Percentiles rank a stretch among this genome's conserved stretches.
Evolutionary conservation across 2,113 vertebrate species (phyloP).

Genomic region (Machaerirhynchus nigripectus): DNA sequence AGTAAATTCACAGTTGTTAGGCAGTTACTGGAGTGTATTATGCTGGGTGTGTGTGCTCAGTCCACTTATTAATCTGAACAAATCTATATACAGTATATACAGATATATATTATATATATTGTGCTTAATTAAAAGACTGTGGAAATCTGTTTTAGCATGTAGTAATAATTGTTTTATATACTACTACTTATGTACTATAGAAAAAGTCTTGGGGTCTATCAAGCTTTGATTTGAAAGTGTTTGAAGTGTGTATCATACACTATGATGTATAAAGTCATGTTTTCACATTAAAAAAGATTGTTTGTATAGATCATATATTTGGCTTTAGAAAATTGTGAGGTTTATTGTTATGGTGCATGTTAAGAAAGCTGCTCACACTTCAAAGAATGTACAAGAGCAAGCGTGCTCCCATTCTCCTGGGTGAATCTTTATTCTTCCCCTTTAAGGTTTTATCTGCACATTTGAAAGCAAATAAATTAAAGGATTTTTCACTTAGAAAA

Average conservation of each 20-base stretch:
- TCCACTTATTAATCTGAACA: slow-evolving; percentile 29
- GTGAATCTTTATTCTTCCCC: not conserved
- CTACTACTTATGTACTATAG: slow-evolving; percentile 35
- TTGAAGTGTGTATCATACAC: slow-evolving; percentile 40
- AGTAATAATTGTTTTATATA: slow-evolving; percentile 52
- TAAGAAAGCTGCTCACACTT: not conserved
- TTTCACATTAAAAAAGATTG: slow-evolving; percentile 53
- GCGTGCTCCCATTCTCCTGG: not conserved
- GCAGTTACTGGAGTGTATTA: slow-evolving; percentile 56
- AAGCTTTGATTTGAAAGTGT: slow-evolving; percentile 47
- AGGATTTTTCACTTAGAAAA: not conserved
- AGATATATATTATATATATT: slow-evolving; percentile 45
- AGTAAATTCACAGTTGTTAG: slow-evolving; percentile 56
- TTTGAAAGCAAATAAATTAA: not conserved
- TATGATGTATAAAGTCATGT: slow-evolving; percentile 37
- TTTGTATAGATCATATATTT: slow-evolving; percentile 57
- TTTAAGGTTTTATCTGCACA: not conserved
- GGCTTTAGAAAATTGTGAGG: slow-evolving; percentile 40
- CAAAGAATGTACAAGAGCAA: not conserved
- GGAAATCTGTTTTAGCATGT: slow-evolving; percentile 57
- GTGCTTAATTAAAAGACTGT: slow-evolving; percentile 63
- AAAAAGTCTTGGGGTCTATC: slow-evolving; percentile 33
- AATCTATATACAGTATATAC: slow-evolving; percentile 43
- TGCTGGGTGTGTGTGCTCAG: slow-evolving; percentile 58
- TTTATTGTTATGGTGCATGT: not conserved